Percentiles rank a stretch among this genome's conserved stretches.
phyloP scores from a whole-genome alignment of 2,113 vertebrate genomes.

The Pavo muticus region DNA sequence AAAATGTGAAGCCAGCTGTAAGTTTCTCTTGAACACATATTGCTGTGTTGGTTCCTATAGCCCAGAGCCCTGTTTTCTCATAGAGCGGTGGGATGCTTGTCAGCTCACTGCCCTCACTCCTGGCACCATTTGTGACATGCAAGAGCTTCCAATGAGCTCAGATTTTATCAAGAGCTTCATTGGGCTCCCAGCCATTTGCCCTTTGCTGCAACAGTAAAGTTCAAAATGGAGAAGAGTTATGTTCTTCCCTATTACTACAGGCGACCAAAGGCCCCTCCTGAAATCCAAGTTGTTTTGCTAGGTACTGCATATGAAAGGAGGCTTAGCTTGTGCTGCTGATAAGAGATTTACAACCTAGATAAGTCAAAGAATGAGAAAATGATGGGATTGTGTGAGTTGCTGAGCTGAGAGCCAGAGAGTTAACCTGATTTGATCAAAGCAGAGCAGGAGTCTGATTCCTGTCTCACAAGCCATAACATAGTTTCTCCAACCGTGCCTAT shows the following conservation, averaged over 20 bases:
- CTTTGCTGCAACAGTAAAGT: background rate
- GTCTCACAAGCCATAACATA: background rate
- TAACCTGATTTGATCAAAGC: conserved; percentile 49
- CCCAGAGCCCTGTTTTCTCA: background rate
- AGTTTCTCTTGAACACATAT: fast-evolving
- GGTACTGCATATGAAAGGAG: conserved; percentile 11
- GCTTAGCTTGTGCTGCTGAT: background rate
- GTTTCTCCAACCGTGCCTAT: background rate
- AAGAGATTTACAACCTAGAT: conserved; percentile 11
- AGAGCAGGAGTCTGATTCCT: background rate
- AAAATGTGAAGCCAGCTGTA: background rate
- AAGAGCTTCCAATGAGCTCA: background rate
- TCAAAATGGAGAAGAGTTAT: background rate
- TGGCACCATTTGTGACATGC: background rate
- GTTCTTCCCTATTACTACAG: background rate
- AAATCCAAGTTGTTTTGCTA: background rate
- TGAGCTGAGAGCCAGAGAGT: conserved; percentile 2
- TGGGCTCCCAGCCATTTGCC: background rate
- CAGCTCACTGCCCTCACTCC: background rate
- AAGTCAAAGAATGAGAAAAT: conserved; percentile 36
- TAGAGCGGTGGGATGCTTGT: background rate
- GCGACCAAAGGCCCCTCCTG: background rate
- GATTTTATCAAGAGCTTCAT: background rate
- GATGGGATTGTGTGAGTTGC: background rate
- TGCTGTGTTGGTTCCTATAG: background rate